Evolutionary conservation across 2,888 invertebrate genomes (phyloP), one percentile per base, ranked within the genome.

Genomic region (Plebejus melissa): DNA sequence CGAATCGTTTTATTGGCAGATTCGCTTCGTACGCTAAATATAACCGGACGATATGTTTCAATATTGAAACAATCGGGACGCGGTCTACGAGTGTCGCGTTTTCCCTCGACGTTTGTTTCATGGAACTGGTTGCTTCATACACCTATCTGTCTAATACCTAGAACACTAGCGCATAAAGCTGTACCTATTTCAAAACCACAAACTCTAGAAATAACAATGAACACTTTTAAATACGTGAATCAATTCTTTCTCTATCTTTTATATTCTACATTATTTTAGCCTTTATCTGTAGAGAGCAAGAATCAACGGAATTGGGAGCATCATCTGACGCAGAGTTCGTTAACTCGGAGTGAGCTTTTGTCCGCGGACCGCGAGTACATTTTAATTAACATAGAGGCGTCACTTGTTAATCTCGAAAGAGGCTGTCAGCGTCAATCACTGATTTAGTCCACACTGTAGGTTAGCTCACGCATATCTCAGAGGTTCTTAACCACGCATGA

Each of bases 321-420:
- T 65, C 32, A 65, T 16, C 65, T 65, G 36, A 65, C 65, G 65
- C 32, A 65, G 65, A 36, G 65, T 65, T 65, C 65, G 65, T 65
- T 65, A 65, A 65, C 65, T 32, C 65, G 32, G 65, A 65, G 65
- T 65, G 65, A 65, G 65, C 65, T 65, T 58, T 32, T 65, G 65
- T 65, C 65, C 65, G 65, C 65, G 0, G 65, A 36, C 65, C 65
- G 65, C 65, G 0, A 16, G 65, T 65, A 65, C 32, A 36, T 65
- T 65, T 65, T 65, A 65, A 65, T 65, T 32, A 65, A 65, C 65
- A 65, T 36, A 65, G 65, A 65, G 65, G 65, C 65, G 65, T 65
- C 65, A 65, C 65, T 65, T 32, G 65, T 65, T 65, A 65, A 65
- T 65, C 65, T 65, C 36, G 13, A 65, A 65, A 32, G 65, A 32